These are phyloP conservation scores for Momotus momota DNA, from an alignment of 2,797 vertebrate species.

Conservation along the genomic window DNA sequence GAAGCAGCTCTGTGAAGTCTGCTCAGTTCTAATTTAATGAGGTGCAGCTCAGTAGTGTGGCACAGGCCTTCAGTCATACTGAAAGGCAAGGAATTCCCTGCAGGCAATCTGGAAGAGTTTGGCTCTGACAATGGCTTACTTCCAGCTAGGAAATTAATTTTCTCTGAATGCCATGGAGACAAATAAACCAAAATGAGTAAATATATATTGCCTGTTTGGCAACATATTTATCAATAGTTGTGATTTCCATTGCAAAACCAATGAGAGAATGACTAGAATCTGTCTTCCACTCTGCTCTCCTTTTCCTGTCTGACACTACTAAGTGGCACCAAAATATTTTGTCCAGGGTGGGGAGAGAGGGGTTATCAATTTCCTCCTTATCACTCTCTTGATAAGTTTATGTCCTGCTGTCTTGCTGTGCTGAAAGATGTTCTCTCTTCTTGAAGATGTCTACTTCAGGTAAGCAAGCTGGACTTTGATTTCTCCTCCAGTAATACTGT, in stretches of 20 bases:
- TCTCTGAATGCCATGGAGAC: slow-evolving; percentile 13
- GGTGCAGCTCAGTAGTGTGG: not conserved
- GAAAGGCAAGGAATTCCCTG: not conserved
- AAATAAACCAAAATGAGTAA: slow-evolving; percentile 23
- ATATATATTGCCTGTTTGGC: not conserved
- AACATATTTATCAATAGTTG: not conserved
- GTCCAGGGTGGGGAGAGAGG: not conserved
- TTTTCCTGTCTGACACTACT: not conserved
- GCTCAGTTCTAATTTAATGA: slow-evolving; percentile 15
- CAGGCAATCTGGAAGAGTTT: slow-evolving; percentile 6
- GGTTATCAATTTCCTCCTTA: not conserved
- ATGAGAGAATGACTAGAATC: not conserved
- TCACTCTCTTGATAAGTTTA: not conserved
- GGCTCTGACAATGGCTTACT: not conserved
- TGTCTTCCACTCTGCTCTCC: not conserved
- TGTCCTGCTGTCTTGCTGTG: not conserved
- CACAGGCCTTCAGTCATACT: slow-evolving; percentile 1
- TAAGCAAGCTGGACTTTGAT: not conserved
- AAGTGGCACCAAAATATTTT: not conserved
- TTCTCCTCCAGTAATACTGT: not conserved
- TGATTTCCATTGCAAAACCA: not conserved
- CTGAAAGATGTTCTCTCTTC: not conserved
- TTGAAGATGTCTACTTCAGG: not conserved
- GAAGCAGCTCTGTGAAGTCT: not conserved
- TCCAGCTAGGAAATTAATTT: slow-evolving; percentile 4